These are phyloP conservation scores for Scolanthus callimorphus DNA, from an alignment of 92 coral and sea anemone genomes.

Conservation along the genomic window DNA sequence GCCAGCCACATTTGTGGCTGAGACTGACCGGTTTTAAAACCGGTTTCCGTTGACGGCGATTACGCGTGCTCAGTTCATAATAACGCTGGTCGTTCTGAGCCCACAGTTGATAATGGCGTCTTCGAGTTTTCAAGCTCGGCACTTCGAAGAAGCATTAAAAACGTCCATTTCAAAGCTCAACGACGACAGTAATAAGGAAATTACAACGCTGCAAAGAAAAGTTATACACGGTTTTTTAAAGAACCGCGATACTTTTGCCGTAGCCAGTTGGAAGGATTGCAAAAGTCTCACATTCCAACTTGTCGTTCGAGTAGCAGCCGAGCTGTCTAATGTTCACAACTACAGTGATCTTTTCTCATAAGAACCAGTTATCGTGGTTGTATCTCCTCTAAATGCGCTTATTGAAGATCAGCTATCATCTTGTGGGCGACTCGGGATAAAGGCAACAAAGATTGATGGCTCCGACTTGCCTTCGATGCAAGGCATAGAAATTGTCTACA, in stretches of 20 bases:
- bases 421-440: slow-evolving; percentile 12
- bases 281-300: no score
- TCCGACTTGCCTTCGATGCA: slow-evolving; percentile 12
- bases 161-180: no score
- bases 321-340: no score
- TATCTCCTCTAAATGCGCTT: slow-evolving; percentile 24
- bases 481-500: slow-evolving; percentile 18
- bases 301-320: no score
- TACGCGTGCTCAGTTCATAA: slow-evolving; percentile 14
- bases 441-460: slow-evolving; percentile 9
- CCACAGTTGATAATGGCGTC: slow-evolving; percentile 25
- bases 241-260: no score
- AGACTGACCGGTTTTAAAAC: slow-evolving; percentile 28
- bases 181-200: no score
- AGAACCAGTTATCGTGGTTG: slow-evolving; percentile 9
- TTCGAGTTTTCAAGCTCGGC: slow-evolving; percentile 16
- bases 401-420: slow-evolving; percentile 26
- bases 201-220: no score
- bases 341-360: neutral
- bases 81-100: slow-evolving; percentile 20
- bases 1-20: slow-evolving; percentile 22
- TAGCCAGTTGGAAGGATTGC: no score
- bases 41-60: slow-evolving; percentile 4
- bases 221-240: no score
- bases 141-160: slow-evolving; percentile 19